Evolutionary conservation across 30 jellyfish, hydroid and myxozoan species (phyloP).

Genomic region (Turritopsis dohrnii): DNA sequence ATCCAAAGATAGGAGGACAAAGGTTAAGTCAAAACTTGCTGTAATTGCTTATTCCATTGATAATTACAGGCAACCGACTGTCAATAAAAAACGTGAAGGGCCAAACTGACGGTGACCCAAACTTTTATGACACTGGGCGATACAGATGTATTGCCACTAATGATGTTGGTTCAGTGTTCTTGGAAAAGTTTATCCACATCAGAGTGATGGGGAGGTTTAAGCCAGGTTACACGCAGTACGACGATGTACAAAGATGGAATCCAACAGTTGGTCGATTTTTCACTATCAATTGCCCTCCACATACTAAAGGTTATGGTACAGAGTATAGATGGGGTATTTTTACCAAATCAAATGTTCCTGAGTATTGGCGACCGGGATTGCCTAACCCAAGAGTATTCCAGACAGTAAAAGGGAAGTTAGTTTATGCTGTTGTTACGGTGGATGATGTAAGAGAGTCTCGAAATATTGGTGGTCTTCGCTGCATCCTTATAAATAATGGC

Average conservation of each 20-base stretch:
- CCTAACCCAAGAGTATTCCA: slow-evolving; percentile 22
- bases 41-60: neutral
- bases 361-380: slow-evolving; percentile 36
- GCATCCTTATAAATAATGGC: slow-evolving; percentile 31
- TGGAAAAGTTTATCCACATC: slow-evolving; percentile 29
- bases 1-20: too few species aligned
- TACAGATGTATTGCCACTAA: slow-evolving; percentile 53
- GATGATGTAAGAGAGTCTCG: slow-evolving; percentile 25
- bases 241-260: slow-evolving; percentile 1
- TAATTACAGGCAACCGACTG: slow-evolving; percentile 9
- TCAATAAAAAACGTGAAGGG: slow-evolving; percentile 21
- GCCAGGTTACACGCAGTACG: slow-evolving; percentile 9
- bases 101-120: neutral
- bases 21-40: too few species aligned
- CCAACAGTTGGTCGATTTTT: slow-evolving; percentile 24
- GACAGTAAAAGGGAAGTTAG: slow-evolving; percentile 5
- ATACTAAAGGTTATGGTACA: slow-evolving; percentile 28
- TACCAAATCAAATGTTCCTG: neutral
- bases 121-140: slow-evolving; percentile 39
- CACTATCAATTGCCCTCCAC: slow-evolving; percentile 19
- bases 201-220: slow-evolving; percentile 39
- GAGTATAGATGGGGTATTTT: slow-evolving; percentile 26
- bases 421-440: slow-evolving; percentile 19
- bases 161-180: slow-evolving; percentile 42
- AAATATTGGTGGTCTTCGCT: slow-evolving; percentile 30